Conservation (phyloP, 2,888 invertebrate genomes). For the Imbricaverruca yamaguchii region DNA sequence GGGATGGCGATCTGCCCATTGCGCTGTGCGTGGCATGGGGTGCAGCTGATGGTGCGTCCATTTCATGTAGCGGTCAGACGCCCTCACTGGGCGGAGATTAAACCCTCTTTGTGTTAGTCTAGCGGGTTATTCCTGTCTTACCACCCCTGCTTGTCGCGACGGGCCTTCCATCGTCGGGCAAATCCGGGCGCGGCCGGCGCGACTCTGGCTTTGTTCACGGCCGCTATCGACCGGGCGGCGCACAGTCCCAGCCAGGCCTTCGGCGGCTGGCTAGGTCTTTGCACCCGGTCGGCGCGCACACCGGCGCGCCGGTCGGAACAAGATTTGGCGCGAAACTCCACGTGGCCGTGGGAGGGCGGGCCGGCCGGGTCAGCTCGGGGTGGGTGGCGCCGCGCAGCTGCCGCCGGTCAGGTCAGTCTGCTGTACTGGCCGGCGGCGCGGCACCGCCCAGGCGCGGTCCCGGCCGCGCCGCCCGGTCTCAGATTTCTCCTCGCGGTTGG, state of each 20-base stretch:
- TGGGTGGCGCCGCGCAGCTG: neutral
- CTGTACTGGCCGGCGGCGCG: too few species aligned
- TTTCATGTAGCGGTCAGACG: too few species aligned
- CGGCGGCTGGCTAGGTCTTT: neutral
- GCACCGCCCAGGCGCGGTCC: too few species aligned
- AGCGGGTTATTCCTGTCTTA: neutral
- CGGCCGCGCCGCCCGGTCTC: too few species aligned
- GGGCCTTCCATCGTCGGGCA: neutral
- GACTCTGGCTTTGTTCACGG: slow-evolving; percentile 10
- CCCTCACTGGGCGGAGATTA: neutral
- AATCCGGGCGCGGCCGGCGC: neutral
- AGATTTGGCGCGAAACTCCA: slow-evolving; percentile 17
- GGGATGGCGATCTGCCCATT: too few species aligned
- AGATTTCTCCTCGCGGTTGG: too few species aligned
- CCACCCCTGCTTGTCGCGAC: neutral
- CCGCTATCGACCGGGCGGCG: neutral
- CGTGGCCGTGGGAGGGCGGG: neutral
- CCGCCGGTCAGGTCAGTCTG: neutral
- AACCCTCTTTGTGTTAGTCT: neutral
- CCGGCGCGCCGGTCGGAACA: neutral
- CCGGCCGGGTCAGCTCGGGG: neutral
- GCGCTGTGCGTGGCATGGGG: too few species aligned
- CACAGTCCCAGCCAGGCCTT: neutral
- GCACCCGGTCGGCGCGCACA: neutral
- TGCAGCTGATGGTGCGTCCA: too few species aligned